Evolutionary conservation across 53 echinoderm and acorn worm species (phyloP).

Genomic region (Arbacia lixula): DNA sequence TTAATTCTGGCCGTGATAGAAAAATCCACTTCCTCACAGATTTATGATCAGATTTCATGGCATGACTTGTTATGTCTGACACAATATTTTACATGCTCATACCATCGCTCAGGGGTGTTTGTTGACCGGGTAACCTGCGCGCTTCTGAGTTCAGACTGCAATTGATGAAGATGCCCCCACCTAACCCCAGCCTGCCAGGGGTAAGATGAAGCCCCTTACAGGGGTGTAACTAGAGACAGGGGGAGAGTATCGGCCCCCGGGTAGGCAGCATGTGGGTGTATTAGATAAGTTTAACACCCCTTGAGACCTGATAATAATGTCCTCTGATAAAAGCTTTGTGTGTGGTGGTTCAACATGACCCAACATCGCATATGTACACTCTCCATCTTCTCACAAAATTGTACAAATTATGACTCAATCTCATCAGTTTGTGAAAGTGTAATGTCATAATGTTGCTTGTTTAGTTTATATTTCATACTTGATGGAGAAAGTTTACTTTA

Average conservation of each 20-base stretch:
- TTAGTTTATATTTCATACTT: neutral
- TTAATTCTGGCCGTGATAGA: too few species aligned
- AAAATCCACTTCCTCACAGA: too few species aligned
- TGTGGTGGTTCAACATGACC: slow-evolving; percentile 37
- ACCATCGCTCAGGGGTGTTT: too few species aligned
- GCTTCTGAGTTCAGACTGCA: too few species aligned
- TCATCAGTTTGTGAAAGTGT: neutral
- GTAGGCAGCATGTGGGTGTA: slow-evolving; percentile 41
- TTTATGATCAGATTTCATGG: too few species aligned
- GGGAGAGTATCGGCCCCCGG: slow-evolving; percentile 5
- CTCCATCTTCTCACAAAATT: too few species aligned
- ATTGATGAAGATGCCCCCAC: slow-evolving; percentile 16
- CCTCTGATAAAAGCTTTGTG: slow-evolving; percentile 27
- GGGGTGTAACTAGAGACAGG: slow-evolving; percentile 20
- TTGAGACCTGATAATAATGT: slow-evolving; percentile 31
- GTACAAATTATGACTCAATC: slow-evolving; percentile 14
- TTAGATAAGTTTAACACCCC: slow-evolving; percentile 45
- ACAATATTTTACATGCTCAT: too few species aligned
- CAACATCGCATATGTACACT: too few species aligned
- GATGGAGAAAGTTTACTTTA: too few species aligned
- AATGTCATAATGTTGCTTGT: neutral
- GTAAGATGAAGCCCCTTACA: slow-evolving; percentile 37
- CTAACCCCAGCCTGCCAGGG: slow-evolving; percentile 28
- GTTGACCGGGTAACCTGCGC: too few species aligned
- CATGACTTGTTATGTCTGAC: too few species aligned